Evolutionary conservation across 2,888 invertebrate species (phyloP).

Genomic region (Metacarcinus magister): DNA sequence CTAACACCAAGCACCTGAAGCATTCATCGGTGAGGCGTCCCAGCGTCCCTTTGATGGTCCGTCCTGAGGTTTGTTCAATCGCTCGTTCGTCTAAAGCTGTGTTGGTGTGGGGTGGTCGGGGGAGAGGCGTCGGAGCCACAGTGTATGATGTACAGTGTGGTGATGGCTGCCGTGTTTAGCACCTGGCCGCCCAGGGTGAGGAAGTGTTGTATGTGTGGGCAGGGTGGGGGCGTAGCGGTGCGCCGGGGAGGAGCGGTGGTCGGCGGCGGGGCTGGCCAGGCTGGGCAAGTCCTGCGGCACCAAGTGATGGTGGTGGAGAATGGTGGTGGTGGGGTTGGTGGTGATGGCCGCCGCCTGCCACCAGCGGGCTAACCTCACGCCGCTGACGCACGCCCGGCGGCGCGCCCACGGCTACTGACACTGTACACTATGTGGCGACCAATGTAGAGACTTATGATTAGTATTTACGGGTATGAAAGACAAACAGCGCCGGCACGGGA

Average conservation of each 20-base stretch:
- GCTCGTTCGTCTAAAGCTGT: neutral
- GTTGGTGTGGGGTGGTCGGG: neutral
- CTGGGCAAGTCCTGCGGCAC: neutral
- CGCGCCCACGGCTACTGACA: neutral
- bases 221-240: neutral
- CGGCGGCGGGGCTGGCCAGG: neutral
- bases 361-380: neutral
- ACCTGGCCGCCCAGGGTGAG: neutral
- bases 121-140: too few relatives aligned
- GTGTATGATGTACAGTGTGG: neutral
- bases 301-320: neutral
- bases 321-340: neutral
- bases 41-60: neutral
- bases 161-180: constrained; percentile 8
- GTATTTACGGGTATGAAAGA: constrained; percentile 50
- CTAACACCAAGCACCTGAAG: neutral
- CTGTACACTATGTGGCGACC: neutral
- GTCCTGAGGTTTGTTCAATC: neutral
- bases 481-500: constrained; percentile 19
- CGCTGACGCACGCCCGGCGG: neutral
- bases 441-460: constrained; percentile 42
- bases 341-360: neutral
- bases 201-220: neutral
- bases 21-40: neutral
- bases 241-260: neutral